Evolutionary conservation across 2,888 invertebrate species (phyloP), one percentile per base, ranked within the genome.

Genomic region (Thelaira solivaga): DNA sequence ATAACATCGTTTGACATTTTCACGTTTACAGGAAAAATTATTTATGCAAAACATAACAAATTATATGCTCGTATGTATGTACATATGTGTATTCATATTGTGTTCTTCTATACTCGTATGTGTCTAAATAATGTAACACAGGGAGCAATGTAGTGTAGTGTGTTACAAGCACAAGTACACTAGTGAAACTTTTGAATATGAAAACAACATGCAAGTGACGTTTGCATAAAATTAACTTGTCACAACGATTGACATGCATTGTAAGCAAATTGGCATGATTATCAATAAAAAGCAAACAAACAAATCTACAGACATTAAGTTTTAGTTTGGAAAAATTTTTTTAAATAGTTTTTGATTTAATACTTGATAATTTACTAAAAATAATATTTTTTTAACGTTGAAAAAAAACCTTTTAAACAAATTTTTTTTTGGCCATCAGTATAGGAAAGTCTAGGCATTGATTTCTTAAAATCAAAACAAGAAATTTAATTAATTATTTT

Each of bases 161-260:
- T 64, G 72, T 72, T 64, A 72, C 5, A 22, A 55, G 62, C 41
- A 59, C 49, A 74, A 65, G 22, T 55, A 62, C 20, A 34, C n/a
- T n/a, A 51, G n/a, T 43, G 16, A 10, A 26, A 41, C 22, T 26
- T 43, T 18, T 47, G 13, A 61, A 24, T 36, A 41, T 18, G 10
- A 29, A 43, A 3, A 10, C 7, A 45, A 45, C 1, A 36, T 41
- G 53, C 41, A 36, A 51, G 53, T 65, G 74, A 74, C 59, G 69
- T 71, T 69, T 59, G 69, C 74, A 78, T 78, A 74, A 53, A 75
- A 78, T 78, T 74, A 65, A 71, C 53, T 61, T 78, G 69, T 74
- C 78, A 61, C 68, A 41, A 4, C 39, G 18, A 34, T 65, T 74
- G 65, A 65, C 34, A 64, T 69, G 53, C 55, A 53, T 71, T 78